phyloP scores from a whole-genome alignment of 1,140 invertebrate genomes.

The Arion vulgaris region DNA sequence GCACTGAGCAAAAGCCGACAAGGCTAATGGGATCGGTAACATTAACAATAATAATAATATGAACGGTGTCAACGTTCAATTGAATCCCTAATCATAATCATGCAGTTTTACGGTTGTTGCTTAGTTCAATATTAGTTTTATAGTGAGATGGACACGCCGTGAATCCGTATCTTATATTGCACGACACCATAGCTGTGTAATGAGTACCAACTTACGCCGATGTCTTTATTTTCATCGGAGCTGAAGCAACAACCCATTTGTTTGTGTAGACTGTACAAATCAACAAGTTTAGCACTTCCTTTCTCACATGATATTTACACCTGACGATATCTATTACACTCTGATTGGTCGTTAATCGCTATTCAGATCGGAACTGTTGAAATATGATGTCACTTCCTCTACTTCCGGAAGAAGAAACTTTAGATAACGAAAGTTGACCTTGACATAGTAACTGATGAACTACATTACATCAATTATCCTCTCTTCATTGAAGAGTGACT shows the following conservation, averaged over 20 bases:
- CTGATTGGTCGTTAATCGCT: background rate
- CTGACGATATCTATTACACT: background rate
- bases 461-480: no score
- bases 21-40: no score
- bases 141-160: no score
- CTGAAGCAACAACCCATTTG: conserved; percentile 41
- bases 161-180: no score
- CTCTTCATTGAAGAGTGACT: no score
- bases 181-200: background rate
- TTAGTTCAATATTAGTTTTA: no score
- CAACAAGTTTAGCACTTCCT: conserved; percentile 16
- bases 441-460: background rate
- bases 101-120: no score
- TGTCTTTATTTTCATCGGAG: conserved; percentile 36
- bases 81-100: no score
- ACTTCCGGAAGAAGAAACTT: background rate
- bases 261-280: background rate
- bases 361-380: background rate
- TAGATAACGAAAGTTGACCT: background rate
- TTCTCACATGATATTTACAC: conserved; percentile 35
- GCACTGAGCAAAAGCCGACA: no score
- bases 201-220: conserved; percentile 19
- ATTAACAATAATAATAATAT: no score
- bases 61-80: no score
- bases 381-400: background rate